Evolutionary conservation across 1,140 invertebrate genomes (phyloP).

Genomic region (Onthophagus taurus): DNA sequence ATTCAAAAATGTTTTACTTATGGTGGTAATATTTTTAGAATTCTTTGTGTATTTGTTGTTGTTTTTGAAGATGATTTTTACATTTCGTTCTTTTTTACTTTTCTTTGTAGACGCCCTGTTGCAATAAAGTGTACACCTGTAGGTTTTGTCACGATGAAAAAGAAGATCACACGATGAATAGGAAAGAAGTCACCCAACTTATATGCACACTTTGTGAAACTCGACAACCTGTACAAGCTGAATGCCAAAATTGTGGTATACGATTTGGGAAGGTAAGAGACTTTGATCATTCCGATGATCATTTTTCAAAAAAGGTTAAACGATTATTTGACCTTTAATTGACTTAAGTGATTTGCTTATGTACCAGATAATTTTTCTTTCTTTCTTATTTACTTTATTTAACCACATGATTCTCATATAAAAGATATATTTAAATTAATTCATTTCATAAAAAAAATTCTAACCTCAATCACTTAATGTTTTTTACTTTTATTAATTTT

Average conservation of each 20-base stretch:
- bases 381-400: no score
- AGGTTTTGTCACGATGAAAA: slow-evolving; percentile 83
- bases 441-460: no score
- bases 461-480: no score
- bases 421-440: no score
- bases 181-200: slow-evolving; percentile 70
- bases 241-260: slow-evolving; percentile 63
- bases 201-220: slow-evolving; percentile 72
- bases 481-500: neutral
- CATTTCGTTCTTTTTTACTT: slow-evolving; percentile 11
- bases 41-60: neutral
- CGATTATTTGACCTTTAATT: no score
- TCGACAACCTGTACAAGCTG: slow-evolving; percentile 68
- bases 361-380: no score
- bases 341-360: no score
- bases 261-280: slow-evolving; percentile 67
- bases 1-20: slow-evolving; percentile 2
- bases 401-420: no score
- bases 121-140: slow-evolving; percentile 78
- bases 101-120: slow-evolving; percentile 69
- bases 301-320: no score
- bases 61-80: slow-evolving; percentile 1
- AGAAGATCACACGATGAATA: slow-evolving; percentile 70
- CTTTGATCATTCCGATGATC: no score
- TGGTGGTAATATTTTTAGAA: slow-evolving; percentile 11